phyloP scores from a whole-genome alignment of 2,888 invertebrate species.

The Chymomyza procnemis region DNA sequence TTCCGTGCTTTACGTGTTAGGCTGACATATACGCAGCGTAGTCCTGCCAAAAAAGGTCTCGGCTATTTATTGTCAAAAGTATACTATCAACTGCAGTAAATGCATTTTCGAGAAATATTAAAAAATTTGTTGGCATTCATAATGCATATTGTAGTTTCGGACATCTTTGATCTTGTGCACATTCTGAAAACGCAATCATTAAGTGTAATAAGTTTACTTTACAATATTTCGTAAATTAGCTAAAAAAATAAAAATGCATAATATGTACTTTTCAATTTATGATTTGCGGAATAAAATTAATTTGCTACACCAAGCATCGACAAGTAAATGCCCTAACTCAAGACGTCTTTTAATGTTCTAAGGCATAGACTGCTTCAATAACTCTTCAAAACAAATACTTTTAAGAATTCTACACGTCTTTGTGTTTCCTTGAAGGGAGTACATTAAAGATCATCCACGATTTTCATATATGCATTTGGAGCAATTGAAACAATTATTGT shows the following conservation, averaged over 20 bases:
- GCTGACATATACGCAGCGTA: constrained; percentile 47
- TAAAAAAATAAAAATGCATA: background rate
- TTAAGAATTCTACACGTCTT: too few species aligned
- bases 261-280: too few species aligned
- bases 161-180: constrained; percentile 40
- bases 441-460: too few species aligned
- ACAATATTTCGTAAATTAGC: background rate
- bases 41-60: constrained; percentile 4
- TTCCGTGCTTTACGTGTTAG: background rate
- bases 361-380: too few species aligned
- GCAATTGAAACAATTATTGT: too few species aligned
- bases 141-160: constrained; percentile 55
- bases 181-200: background rate
- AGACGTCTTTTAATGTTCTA: too few species aligned
- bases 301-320: too few species aligned
- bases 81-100: constrained; percentile 23
- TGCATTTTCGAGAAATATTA: constrained; percentile 6
- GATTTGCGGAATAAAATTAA: too few species aligned
- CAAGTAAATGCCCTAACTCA: too few species aligned
- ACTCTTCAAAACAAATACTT: too few species aligned
- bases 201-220: background rate
- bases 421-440: too few species aligned
- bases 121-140: constrained; percentile 48
- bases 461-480: too few species aligned
- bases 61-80: background rate